These are phyloP conservation scores for Astatotilapia flaviijosephi DNA, from an alignment of 2,113 vertebrate species.

Conservation along the genomic window DNA sequence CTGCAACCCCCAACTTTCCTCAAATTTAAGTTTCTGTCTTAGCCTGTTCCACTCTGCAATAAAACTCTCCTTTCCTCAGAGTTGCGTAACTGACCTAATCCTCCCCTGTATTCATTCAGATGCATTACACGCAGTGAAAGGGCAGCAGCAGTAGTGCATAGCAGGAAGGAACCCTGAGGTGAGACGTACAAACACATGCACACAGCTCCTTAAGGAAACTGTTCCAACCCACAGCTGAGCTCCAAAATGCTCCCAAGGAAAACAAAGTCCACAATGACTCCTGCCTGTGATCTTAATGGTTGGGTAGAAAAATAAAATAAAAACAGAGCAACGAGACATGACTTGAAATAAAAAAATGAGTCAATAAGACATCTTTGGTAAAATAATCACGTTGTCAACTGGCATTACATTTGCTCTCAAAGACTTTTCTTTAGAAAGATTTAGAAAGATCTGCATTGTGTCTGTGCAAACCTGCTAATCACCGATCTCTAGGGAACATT, in stretches of 20 bases:
- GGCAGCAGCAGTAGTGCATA: constrained; percentile 17
- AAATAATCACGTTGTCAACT: background rate
- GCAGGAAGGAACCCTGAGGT: constrained; percentile 46
- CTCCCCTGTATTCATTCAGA: constrained; percentile 45
- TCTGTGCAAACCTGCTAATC: background rate
- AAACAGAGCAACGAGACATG: background rate
- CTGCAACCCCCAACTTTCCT: background rate
- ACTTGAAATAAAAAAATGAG: background rate
- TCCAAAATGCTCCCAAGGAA: background rate
- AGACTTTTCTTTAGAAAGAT: background rate
- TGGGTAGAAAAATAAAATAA: background rate
- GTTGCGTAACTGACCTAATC: constrained; percentile 52
- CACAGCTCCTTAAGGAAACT: background rate
- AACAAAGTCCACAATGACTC: background rate
- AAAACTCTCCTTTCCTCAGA: background rate
- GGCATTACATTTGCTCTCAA: background rate
- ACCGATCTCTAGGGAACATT: background rate
- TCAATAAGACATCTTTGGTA: background rate
- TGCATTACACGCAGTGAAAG: constrained; percentile 38
- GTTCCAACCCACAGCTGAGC: constrained; percentile 25
- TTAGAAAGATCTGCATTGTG: background rate
- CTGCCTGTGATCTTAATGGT: background rate
- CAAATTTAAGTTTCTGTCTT: background rate
- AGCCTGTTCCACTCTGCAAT: background rate
- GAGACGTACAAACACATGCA: background rate